phyloP scores from a whole-genome alignment of 1,140 invertebrate genomes.

The Hylaeus anthracinus region DNA sequence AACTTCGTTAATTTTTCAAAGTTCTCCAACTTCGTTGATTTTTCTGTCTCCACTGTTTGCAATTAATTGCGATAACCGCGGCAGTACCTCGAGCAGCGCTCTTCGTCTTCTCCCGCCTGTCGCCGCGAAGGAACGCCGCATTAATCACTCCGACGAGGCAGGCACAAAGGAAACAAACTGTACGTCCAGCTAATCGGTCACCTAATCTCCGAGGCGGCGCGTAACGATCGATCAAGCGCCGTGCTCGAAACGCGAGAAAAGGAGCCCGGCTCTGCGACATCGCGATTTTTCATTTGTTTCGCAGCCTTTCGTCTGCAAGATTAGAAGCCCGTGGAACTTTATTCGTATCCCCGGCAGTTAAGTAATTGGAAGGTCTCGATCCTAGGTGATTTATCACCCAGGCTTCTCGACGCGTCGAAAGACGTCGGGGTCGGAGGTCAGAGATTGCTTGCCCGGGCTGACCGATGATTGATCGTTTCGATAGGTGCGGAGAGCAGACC shows the following conservation, averaged over 20 bases:
- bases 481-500: conserved; percentile 53
- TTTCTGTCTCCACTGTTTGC: too few relatives aligned
- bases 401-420: conserved; percentile 57
- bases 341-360: conserved; percentile 58
- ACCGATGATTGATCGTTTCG: conserved; percentile 69
- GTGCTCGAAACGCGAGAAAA: too few relatives aligned
- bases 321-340: conserved; percentile 40
- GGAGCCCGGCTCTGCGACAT: not conserved
- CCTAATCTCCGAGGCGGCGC: conserved; percentile 13
- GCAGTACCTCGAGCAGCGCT: not conserved
- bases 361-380: conserved; percentile 65
- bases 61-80: not conserved
- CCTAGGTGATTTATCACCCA: conserved; percentile 66
- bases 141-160: conserved; percentile 28
- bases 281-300: conserved; percentile 31
- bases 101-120: not conserved
- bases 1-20: too few relatives aligned
- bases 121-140: not conserved
- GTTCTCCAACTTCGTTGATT: too few relatives aligned
- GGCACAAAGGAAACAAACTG: conserved; percentile 19
- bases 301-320: conserved; percentile 19
- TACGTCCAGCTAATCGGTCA: conserved; percentile 25
- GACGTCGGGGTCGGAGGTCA: conserved; percentile 49
- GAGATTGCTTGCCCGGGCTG: conserved; percentile 58
- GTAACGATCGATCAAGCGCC: conserved; percentile 34